phyloP scores from a whole-genome alignment of 2,113 vertebrate genomes.

The Gasterosteus nipponicus region DNA sequence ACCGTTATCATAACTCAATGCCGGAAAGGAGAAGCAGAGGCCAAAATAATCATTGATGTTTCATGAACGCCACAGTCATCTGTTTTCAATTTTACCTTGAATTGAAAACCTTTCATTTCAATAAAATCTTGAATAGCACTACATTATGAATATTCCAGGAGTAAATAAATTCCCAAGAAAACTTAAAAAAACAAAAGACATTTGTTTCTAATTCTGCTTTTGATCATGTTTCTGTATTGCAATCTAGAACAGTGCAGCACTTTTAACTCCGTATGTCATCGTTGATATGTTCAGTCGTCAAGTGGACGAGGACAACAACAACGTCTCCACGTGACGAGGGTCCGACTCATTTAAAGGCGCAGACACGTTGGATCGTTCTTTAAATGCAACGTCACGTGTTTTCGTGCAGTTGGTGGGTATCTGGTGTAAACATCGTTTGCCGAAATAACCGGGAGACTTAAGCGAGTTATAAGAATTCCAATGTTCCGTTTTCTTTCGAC shows the following conservation, averaged over 20 bases:
- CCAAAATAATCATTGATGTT: neutral
- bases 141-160: neutral
- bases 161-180: neutral
- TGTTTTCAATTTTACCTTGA: neutral
- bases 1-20: too few relatives aligned
- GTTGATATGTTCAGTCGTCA: too few relatives aligned
- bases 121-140: neutral
- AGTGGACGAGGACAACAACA: neutral
- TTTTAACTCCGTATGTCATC: neutral
- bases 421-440: neutral
- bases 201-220: neutral
- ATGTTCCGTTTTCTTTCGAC: neutral
- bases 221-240: neutral
- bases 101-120: neutral
- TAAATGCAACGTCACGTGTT: neutral
- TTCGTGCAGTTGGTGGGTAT: neutral
- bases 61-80: neutral
- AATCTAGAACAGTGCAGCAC: neutral
- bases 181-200: neutral
- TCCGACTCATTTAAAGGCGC: constrained; percentile 2
- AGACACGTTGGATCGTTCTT: neutral
- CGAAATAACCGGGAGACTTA: constrained; percentile 7
- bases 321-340: neutral
- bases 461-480: neutral
- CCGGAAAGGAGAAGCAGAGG: neutral